Evolutionary conservation across 2,888 invertebrate species (phyloP).

Genomic region (Synergus gifuensis): DNA sequence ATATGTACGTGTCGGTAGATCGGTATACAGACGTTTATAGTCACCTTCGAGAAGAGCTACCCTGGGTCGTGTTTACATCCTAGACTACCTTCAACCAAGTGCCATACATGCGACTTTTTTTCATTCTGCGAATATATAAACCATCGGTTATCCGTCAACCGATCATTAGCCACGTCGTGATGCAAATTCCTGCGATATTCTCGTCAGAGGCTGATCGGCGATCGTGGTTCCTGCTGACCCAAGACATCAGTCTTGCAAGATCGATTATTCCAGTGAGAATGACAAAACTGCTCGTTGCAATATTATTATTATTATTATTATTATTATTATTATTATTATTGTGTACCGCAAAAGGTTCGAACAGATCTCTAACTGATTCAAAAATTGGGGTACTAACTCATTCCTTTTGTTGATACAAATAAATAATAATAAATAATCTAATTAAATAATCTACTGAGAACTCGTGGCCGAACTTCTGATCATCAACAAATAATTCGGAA

Average conservation of each 20-base stretch:
- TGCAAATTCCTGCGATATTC: constrained; percentile 50
- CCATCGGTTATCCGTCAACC: constrained; percentile 62
- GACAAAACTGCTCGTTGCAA: not conserved
- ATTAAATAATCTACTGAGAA: too few species aligned
- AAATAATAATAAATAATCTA: too few species aligned
- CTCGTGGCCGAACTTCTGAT: too few species aligned
- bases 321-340: not conserved
- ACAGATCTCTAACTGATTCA: not conserved
- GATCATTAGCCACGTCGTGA: constrained; percentile 60
- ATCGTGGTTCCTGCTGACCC: not conserved
- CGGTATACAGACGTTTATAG: constrained; percentile 49
- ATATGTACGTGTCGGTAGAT: constrained; percentile 48
- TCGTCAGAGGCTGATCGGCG: constrained; percentile 53
- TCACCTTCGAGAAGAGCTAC: constrained; percentile 43
- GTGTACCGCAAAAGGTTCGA: not conserved
- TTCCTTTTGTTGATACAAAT: too few species aligned
- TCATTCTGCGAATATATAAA: constrained; percentile 41
- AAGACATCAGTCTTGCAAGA: not conserved
- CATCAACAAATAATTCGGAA: too few species aligned
- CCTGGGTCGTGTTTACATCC: constrained; percentile 41
- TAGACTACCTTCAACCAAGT: constrained; percentile 45
- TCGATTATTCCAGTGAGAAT: not conserved
- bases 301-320: not conserved
- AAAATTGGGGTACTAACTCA: too few species aligned
- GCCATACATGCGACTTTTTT: constrained; percentile 39